These are phyloP conservation scores for Cyprinodon variegatus DNA, from an alignment of 2,113 vertebrate genomes.

Conservation along the genomic window DNA sequence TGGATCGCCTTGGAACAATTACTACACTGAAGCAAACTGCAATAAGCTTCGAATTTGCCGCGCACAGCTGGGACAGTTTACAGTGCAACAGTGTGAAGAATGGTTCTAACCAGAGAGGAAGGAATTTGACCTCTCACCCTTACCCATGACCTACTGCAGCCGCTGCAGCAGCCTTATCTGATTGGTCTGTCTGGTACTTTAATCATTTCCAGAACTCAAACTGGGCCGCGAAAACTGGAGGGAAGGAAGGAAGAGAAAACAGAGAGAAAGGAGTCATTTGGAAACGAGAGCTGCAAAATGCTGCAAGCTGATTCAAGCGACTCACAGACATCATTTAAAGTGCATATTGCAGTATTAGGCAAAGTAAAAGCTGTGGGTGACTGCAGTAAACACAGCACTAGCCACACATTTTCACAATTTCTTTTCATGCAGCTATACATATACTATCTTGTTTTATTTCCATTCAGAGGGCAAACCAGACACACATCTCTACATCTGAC, in stretches of 20 bases:
- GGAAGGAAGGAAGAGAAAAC: background rate
- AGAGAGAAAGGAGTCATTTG: slow-evolving; percentile 1
- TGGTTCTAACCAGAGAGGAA: slow-evolving; percentile 66
- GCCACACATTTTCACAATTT: background rate
- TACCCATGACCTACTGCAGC: slow-evolving; percentile 63
- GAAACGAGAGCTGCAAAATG: slow-evolving; percentile 27
- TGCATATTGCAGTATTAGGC: background rate
- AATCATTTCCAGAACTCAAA: slow-evolving; percentile 77
- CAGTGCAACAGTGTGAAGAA: slow-evolving; percentile 64
- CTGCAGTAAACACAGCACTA: background rate
- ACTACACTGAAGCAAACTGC: background rate
- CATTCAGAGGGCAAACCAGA: background rate
- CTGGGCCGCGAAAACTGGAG: slow-evolving; percentile 27
- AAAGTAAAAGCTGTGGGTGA: background rate
- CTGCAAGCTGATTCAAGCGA: slow-evolving; percentile 15
- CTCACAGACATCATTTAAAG: background rate
- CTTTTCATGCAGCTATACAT: too few relatives aligned
- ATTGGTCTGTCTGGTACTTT: slow-evolving; percentile 75
- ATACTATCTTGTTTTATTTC: too few relatives aligned
- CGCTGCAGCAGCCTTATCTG: slow-evolving; percentile 69
- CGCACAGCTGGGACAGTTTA: slow-evolving; percentile 67
- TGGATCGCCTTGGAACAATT: slow-evolving; percentile 33
- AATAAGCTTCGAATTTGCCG: slow-evolving; percentile 1
- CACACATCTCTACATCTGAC: slow-evolving; percentile 6
- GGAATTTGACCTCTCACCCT: slow-evolving; percentile 75